phyloP scores from a whole-genome alignment of 2,113 vertebrate species.

The Calidris pygmaea region DNA sequence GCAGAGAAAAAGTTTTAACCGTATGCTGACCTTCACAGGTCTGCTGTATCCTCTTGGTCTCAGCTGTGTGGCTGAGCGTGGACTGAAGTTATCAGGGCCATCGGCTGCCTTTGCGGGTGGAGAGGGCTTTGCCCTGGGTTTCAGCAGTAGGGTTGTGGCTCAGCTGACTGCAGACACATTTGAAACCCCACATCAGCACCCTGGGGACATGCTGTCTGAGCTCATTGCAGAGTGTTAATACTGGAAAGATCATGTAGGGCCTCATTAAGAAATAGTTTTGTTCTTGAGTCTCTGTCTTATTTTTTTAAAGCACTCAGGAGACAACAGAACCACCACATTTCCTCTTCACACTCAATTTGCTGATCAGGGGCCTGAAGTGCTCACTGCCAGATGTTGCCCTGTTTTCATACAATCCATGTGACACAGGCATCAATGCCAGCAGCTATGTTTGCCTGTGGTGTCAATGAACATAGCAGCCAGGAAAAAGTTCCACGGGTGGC shows the following conservation, averaged over 20 bases:
- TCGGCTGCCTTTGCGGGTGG: neutral
- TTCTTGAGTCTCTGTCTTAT: neutral
- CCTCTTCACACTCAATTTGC: neutral
- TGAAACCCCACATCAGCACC: slow-evolving; percentile 8
- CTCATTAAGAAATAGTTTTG: slow-evolving; percentile 46
- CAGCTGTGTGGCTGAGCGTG: neutral
- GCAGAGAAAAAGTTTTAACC: neutral
- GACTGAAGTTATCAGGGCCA: neutral
- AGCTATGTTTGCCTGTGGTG: neutral
- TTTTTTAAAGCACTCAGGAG: slow-evolving; percentile 29
- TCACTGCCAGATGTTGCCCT: slow-evolving; percentile 45
- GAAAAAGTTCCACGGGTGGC: neutral
- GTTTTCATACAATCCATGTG: neutral
- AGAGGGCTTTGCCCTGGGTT: neutral
- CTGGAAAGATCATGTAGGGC: slow-evolving; percentile 29
- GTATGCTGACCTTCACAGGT: neutral
- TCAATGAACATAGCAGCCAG: neutral
- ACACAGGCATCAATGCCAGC: neutral
- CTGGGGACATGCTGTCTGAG: slow-evolving; percentile 41
- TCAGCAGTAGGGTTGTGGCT: neutral
- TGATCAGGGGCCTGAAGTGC: neutral
- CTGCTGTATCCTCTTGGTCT: neutral
- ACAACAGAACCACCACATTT: neutral
- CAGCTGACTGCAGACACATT: neutral
- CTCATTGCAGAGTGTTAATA: neutral